These are phyloP conservation scores for Babyrousa celebensis DNA, from an alignment of 2,797 vertebrate genomes.

Conservation along the genomic window DNA sequence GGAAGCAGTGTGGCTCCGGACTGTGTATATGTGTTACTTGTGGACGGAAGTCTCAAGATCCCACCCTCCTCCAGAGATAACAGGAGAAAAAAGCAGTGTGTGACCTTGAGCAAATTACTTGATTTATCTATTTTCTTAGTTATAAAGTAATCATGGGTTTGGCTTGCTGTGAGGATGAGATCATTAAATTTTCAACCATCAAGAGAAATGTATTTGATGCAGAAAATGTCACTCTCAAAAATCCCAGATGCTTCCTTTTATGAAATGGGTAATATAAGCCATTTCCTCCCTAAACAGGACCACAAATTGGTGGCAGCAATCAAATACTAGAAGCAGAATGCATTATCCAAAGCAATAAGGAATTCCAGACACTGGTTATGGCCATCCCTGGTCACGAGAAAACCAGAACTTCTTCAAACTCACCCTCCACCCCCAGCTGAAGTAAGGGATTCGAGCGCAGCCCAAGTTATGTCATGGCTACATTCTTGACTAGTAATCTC, in stretches of 20 bases:
- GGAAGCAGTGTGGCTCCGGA: not conserved
- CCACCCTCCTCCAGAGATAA: not conserved
- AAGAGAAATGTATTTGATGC: not conserved
- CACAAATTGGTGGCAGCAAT: not conserved
- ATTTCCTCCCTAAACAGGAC: not conserved
- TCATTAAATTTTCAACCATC: not conserved
- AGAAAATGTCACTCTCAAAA: not conserved
- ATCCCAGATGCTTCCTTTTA: not conserved
- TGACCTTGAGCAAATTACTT: not conserved
- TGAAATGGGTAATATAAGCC: not conserved
- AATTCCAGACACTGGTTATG: not conserved
- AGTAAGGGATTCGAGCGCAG: not conserved
- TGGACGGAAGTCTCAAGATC: no score
- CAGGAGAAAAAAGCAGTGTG: not conserved
- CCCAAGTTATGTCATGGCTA: not conserved
- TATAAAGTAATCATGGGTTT: constrained; percentile 12
- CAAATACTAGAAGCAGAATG: constrained; percentile 33
- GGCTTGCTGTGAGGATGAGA: not conserved
- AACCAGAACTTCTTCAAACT: constrained; percentile 3
- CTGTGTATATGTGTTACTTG: no score
- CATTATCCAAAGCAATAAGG: constrained; percentile 55
- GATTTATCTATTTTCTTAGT: not conserved
- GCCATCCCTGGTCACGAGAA: not conserved
- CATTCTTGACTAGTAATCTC: constrained; percentile 50
- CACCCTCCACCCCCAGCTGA: not conserved